A percentile compares a stretch with the other conserved stretches of the same genome.
Conservation (phyloP, 2,113 vertebrate genomes). For the Dipodomys ordii region DNA sequence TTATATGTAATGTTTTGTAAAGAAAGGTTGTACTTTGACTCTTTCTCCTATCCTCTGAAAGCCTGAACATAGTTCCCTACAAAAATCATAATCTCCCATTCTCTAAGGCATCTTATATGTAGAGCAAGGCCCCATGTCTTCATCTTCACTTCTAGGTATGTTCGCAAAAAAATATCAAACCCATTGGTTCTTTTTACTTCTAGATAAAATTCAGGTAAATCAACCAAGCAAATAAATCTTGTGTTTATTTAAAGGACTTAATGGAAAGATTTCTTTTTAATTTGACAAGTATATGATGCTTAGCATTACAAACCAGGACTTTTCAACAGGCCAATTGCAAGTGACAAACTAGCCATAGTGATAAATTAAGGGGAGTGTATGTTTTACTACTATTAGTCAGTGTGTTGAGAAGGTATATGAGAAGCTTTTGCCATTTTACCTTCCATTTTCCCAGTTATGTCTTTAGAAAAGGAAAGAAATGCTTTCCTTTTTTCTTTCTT, state of each 20-base stretch:
- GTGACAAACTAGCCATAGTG: conserved; percentile 12
- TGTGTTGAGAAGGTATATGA: background rate
- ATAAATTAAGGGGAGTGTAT: background rate
- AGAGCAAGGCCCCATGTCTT: background rate
- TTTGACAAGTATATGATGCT: conserved; percentile 30
- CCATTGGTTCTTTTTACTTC: background rate
- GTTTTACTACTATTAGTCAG: background rate
- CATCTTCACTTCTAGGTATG: background rate
- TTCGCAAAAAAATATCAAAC: background rate
- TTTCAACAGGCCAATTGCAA: background rate
- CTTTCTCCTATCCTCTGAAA: background rate
- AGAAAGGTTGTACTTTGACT: background rate
- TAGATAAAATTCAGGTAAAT: conserved; percentile 18
- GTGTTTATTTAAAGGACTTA: conserved; percentile 52
- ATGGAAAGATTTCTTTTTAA: conserved; percentile 21
- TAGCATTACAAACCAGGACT: conserved; percentile 3
- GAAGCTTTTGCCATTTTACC: background rate
- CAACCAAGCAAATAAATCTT: conserved; percentile 47
- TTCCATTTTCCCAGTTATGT: background rate
- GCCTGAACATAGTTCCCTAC: background rate
- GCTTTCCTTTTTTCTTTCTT: background rate
- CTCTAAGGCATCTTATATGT: background rate
- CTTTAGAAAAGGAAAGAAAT: background rate
- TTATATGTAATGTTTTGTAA: background rate
- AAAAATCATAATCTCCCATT: background rate